phyloP scores from a whole-genome alignment of 2,888 invertebrate genomes.

The Venusia cambrica region DNA sequence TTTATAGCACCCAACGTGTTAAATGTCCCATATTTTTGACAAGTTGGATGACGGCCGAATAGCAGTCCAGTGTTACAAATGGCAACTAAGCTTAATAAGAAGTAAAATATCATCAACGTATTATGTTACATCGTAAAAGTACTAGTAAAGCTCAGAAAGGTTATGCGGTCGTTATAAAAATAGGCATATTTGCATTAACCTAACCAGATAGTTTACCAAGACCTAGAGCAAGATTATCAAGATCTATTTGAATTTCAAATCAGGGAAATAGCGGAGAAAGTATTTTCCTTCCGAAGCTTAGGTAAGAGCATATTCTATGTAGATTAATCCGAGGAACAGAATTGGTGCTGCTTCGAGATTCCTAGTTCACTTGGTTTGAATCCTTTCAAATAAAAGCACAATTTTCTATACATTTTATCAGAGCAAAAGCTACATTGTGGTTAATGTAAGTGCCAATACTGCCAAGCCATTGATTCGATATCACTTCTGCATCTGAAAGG shows the following conservation, averaged over 20 bases:
- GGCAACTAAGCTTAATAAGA: too few species aligned
- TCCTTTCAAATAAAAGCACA: conserved; percentile 15
- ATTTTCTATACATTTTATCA: conserved; percentile 7
- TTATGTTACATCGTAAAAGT: too few species aligned
- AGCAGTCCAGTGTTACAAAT: too few species aligned
- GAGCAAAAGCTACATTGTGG: conserved; percentile 18
- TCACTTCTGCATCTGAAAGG: conserved; percentile 18
- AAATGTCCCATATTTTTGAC: too few species aligned
- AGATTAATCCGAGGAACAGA: conserved; percentile 12
- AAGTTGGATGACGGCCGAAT: too few species aligned
- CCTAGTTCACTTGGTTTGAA: conserved; percentile 3
- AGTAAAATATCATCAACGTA: too few species aligned
- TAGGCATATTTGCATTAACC: conserved; percentile 11
- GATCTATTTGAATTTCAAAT: conserved; percentile 19
- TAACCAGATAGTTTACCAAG: conserved; percentile 11
- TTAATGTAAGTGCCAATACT: conserved; percentile 10
- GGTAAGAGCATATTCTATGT: conserved; percentile 17
- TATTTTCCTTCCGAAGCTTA: conserved; percentile 17
- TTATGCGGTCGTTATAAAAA: conserved; percentile 4
- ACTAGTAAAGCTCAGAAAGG: conserved; percentile 1
- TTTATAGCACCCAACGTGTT: too few species aligned
- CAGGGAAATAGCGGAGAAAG: conserved; percentile 18
- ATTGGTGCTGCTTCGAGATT: conserved; percentile 14
- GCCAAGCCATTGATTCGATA: conserved; percentile 19
- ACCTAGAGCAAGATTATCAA: conserved; percentile 17